Percentiles rank a stretch among this genome's conserved stretches.
These are phyloP conservation scores for Psittacus erithacus DNA, from an alignment of 2,113 vertebrate species.

Conservation along the genomic window DNA sequence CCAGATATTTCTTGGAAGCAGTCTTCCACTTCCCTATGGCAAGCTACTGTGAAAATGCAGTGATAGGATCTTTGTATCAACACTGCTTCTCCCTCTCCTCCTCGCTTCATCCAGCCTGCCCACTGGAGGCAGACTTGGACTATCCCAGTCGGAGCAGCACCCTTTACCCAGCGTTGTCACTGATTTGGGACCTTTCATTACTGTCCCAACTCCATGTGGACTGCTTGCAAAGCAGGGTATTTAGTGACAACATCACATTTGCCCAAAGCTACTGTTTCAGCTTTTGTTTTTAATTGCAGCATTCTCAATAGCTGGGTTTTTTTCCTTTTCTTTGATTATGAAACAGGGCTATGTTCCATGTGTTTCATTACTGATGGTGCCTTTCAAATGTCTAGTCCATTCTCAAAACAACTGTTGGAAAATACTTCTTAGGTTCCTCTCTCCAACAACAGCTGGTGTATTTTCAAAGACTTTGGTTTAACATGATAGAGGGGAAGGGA, in stretches of 20 bases:
- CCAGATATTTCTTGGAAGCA: slow-evolving; percentile 39
- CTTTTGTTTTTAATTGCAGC: slow-evolving; percentile 27
- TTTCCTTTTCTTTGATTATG: slow-evolving; percentile 4
- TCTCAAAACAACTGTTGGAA: slow-evolving; percentile 33
- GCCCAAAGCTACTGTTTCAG: slow-evolving; percentile 49
- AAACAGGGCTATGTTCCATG: background rate
- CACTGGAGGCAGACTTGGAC: background rate
- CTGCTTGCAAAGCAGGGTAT: background rate
- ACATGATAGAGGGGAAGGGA: background rate
- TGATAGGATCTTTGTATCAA: background rate
- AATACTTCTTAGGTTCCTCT: background rate
- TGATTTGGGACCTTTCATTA: background rate
- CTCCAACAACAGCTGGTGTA: background rate
- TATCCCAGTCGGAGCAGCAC: background rate
- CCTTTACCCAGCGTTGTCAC: background rate
- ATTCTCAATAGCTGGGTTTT: slow-evolving; percentile 18
- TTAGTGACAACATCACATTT: background rate
- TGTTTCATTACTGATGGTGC: background rate
- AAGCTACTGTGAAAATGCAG: slow-evolving; percentile 39
- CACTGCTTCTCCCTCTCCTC: background rate
- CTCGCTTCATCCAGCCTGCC: background rate
- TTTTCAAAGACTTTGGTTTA: slow-evolving; percentile 10
- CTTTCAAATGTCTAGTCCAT: background rate
- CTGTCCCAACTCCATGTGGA: background rate
- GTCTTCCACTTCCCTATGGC: slow-evolving; percentile 22